These are phyloP conservation scores for Minunthozetes semirufus DNA, from an alignment of 2,888 invertebrate species.

Conservation along the genomic window DNA sequence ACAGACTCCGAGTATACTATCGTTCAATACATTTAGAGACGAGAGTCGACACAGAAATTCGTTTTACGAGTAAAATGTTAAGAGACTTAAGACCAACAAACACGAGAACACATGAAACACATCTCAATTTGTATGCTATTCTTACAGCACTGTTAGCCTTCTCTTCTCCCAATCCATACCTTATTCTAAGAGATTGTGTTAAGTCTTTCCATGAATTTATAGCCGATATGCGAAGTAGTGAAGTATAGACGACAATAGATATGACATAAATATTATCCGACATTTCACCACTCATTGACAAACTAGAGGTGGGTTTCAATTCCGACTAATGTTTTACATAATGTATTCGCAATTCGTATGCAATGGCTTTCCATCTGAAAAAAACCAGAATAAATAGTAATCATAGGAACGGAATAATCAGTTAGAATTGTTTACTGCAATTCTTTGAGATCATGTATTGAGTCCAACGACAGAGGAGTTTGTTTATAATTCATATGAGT, in stretches of 20 bases:
- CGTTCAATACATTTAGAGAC: background rate
- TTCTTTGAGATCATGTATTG: no score
- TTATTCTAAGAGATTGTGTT: background rate
- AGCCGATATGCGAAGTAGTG: background rate
- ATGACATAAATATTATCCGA: slow-evolving; percentile 10
- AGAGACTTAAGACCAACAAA: slow-evolving; percentile 23
- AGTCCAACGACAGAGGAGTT: background rate
- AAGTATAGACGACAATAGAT: background rate
- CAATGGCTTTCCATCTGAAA: no score
- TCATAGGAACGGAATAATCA: background rate
- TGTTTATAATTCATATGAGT: background rate
- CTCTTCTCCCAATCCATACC: background rate
- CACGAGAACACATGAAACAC: slow-evolving; percentile 4
- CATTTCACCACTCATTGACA: background rate
- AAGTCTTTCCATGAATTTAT: slow-evolving; percentile 1
- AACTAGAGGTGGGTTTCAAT: background rate
- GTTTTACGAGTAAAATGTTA: background rate
- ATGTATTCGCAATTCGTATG: no score
- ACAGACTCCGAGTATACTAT: no score
- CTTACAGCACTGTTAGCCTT: background rate
- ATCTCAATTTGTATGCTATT: slow-evolving; percentile 10
- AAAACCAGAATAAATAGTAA: background rate
- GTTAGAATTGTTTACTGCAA: background rate
- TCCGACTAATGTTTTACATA: background rate
- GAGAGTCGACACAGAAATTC: background rate